A percentile compares a stretch with the other conserved stretches of the same genome.
Evolutionary conservation across 2,888 invertebrate genomes (phyloP).

Genomic region (Syritta pipiens): DNA sequence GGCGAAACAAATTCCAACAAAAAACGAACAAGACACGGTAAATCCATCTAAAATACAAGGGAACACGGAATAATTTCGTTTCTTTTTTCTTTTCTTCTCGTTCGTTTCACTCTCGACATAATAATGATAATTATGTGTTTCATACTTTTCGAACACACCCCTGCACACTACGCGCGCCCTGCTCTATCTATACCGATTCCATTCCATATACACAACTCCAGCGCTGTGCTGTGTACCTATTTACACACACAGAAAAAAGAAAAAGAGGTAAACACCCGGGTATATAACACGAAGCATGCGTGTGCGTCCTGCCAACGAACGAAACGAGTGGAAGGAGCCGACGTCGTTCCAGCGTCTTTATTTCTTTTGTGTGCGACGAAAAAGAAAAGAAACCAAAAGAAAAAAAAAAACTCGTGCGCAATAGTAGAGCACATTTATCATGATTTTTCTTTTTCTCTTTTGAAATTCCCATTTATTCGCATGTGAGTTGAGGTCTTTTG

Average conservation of each 20-base stretch:
- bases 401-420: conserved; percentile 27
- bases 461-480: neutral
- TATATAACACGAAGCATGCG: conserved; percentile 67
- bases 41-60: conserved; percentile 25
- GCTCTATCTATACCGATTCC: conserved; percentile 33
- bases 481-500: neutral
- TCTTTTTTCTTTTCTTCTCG: conserved; percentile 6
- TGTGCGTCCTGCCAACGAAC: conserved; percentile 65
- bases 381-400: neutral
- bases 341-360: no score
- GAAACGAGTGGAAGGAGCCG: conserved; percentile 53
- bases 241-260: conserved; percentile 23
- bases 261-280: conserved; percentile 23
- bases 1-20: conserved; percentile 55
- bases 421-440: conserved; percentile 64
- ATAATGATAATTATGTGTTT: conserved; percentile 67
- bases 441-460: conserved; percentile 14
- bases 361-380: neutral
- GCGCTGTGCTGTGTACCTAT: neutral
- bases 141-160: conserved; percentile 64
- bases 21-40: conserved; percentile 7
- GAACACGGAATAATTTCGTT: conserved; percentile 46
- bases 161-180: conserved; percentile 33
- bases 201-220: neutral
- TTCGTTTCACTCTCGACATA: conserved; percentile 1